phyloP scores from a whole-genome alignment of 2,888 invertebrate genomes.

The Orthosia gracilis region DNA sequence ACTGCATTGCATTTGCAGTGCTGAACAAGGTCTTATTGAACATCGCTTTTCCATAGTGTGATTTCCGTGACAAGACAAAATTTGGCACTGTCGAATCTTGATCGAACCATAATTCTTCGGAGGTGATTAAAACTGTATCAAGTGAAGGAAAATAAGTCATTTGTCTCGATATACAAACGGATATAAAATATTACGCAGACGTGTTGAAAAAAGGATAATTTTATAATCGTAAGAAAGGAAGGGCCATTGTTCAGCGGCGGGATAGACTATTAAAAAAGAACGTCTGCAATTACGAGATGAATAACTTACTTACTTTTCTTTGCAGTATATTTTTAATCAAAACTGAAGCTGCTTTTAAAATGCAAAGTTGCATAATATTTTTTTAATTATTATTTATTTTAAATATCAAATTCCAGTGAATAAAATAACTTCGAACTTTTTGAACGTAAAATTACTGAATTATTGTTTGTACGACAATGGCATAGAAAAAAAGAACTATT shows the following conservation, averaged over 20 bases:
- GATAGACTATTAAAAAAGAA: too few relatives aligned
- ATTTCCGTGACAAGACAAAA: not conserved
- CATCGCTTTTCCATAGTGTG: not conserved
- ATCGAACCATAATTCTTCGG: too few relatives aligned
- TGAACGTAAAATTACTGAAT: slow-evolving; percentile 10
- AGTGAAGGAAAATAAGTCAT: not conserved
- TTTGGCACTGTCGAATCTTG: not conserved
- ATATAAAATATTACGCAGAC: not conserved
- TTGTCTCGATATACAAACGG: not conserved
- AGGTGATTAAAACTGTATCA: slow-evolving; percentile 7
- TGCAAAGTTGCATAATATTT: slow-evolving; percentile 19
- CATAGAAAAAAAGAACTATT: not conserved
- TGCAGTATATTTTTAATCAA: not conserved
- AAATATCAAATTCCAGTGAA: slow-evolving; percentile 16
- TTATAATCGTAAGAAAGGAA: too few relatives aligned
- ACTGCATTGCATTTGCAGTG: slow-evolving; percentile 19
- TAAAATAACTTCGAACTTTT: not conserved
- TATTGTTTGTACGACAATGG: slow-evolving; percentile 30
- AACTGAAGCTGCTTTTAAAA: not conserved
- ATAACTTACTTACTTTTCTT: too few relatives aligned
- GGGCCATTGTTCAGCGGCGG: too few relatives aligned
- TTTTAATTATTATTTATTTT: slow-evolving; percentile 8
- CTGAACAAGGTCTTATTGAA: slow-evolving; percentile 7
- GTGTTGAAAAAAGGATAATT: too few relatives aligned
- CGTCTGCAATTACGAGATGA: too few relatives aligned